These are phyloP conservation scores for Coronaproctus castanopsis DNA, from an alignment of 2,888 invertebrate species.

Conservation along the genomic window DNA sequence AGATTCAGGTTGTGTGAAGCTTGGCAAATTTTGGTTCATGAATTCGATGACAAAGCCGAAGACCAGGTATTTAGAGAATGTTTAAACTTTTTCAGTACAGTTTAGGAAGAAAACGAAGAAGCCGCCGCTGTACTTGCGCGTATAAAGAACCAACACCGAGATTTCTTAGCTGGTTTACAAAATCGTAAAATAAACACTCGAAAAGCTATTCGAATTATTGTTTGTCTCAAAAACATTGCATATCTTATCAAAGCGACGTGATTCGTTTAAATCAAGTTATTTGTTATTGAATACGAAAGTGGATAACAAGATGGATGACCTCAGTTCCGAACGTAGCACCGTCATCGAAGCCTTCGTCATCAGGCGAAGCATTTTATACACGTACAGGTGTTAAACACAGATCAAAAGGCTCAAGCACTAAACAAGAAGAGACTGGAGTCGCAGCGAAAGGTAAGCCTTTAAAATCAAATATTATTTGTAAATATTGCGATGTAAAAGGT, in stretches of 20 bases:
- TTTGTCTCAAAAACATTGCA: slow-evolving; percentile 13
- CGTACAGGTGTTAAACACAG: too few relatives aligned
- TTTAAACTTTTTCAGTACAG: slow-evolving; percentile 8
- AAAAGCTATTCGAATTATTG: background rate
- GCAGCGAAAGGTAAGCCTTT: too few relatives aligned
- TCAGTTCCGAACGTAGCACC: slow-evolving; percentile 11
- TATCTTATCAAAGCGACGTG: slow-evolving; percentile 12
- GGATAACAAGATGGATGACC: slow-evolving; percentile 10
- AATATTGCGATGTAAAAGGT: slow-evolving; percentile 11
- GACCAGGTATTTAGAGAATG: slow-evolving; percentile 13
- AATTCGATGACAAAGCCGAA: slow-evolving; percentile 14
- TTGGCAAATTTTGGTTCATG: slow-evolving; percentile 8
- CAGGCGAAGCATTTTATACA: background rate
- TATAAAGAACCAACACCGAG: slow-evolving; percentile 10
- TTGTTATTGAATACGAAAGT: slow-evolving; percentile 13
- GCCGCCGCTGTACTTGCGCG: slow-evolving; percentile 8
- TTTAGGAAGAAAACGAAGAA: slow-evolving; percentile 11
- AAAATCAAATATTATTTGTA: slow-evolving; percentile 5
- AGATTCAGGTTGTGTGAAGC: slow-evolving; percentile 5
- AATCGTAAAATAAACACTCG: background rate
- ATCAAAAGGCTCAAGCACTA: too few relatives aligned
- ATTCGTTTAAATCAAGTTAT: slow-evolving; percentile 15
- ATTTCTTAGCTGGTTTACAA: slow-evolving; percentile 8
- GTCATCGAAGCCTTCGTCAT: background rate
- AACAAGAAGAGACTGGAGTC: too few relatives aligned